These are phyloP conservation scores for Anastatus disparis DNA, from an alignment of 1,140 invertebrate genomes.

Conservation along the genomic window DNA sequence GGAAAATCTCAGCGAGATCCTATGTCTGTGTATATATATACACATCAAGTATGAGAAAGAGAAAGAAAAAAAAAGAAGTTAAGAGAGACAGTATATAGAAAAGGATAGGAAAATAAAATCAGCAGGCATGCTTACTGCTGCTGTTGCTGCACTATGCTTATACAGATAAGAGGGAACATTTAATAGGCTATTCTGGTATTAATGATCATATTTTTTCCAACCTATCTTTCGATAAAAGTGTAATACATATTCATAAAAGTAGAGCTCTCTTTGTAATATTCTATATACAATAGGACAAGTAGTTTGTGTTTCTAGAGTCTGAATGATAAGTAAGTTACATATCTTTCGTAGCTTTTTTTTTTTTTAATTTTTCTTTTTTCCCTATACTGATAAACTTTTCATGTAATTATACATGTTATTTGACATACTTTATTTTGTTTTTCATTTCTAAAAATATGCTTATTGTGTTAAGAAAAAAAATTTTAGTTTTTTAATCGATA, in stretches of 20 bases:
- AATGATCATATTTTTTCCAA: conserved; percentile 26
- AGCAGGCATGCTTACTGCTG: too few relatives aligned
- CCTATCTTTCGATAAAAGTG: conserved; percentile 6
- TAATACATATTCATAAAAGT: conserved; percentile 3
- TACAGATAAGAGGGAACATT: neutral
- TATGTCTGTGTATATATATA: neutral
- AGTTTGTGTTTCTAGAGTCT: too few relatives aligned
- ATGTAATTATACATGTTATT: too few relatives aligned
- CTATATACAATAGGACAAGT: neutral
- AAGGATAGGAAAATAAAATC: neutral
- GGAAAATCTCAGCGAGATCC: conserved; percentile 35
- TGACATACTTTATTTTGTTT: too few relatives aligned
- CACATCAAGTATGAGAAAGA: neutral
- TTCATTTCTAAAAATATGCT: too few relatives aligned
- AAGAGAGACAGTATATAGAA: neutral
- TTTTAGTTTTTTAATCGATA: too few relatives aligned
- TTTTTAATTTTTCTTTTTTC: too few relatives aligned
- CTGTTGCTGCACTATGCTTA: neutral
- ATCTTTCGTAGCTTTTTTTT: too few relatives aligned
- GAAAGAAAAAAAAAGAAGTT: neutral
- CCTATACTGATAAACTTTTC: too few relatives aligned
- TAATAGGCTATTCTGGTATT: conserved; percentile 26
- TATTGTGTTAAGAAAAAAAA: too few relatives aligned
- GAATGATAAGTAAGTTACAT: too few relatives aligned
- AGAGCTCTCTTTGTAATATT: neutral